Conservation (phyloP, 2,888 invertebrate species). For the Bombylius discolor region DNA sequence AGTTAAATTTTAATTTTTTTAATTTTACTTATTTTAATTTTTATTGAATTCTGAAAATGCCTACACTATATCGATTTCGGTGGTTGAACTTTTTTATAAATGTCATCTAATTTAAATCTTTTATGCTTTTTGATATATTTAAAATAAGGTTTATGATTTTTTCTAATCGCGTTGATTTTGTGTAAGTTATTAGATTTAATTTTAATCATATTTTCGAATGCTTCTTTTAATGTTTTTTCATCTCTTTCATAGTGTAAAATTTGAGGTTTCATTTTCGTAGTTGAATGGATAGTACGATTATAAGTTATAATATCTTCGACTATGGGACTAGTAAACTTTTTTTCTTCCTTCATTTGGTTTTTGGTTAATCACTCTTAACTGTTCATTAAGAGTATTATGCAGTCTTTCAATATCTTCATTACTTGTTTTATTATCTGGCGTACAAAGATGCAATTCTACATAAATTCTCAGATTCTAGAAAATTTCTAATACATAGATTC, state of each 20-base stretch:
- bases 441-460: not conserved
- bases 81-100: not conserved
- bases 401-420: not conserved
- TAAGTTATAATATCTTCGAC: not conserved
- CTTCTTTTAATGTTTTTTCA: not conserved
- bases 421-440: not conserved
- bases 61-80: not conserved
- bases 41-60: too few relatives aligned
- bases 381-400: slow-evolving; percentile 1
- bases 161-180: not conserved
- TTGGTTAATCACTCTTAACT: not conserved
- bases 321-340: not conserved
- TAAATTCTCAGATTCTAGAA: not conserved
- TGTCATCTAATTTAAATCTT: not conserved
- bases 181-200: not conserved
- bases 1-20: not conserved
- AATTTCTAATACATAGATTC: slow-evolving; percentile 1
- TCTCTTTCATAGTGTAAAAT: not conserved
- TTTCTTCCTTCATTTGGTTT: not conserved
- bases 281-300: not conserved
- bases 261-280: not conserved
- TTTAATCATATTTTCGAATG: not conserved
- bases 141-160: not conserved
- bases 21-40: too few relatives aligned
- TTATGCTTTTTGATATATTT: not conserved